Evolutionary conservation across 2,888 invertebrate genomes (phyloP), one percentile per base, ranked within the genome.

Genomic region (Trichacis sp.): DNA sequence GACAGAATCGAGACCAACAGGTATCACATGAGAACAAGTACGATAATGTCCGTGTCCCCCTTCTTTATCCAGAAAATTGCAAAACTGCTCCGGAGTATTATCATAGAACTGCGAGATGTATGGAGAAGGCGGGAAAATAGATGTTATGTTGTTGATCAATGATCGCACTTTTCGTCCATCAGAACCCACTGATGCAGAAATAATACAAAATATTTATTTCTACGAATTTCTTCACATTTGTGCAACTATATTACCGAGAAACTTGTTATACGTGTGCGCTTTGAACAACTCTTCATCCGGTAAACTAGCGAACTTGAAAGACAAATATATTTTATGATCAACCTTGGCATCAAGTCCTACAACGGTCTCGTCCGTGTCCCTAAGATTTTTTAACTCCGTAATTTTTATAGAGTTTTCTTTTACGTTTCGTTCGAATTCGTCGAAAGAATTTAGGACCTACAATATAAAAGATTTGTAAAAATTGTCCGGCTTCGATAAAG

Each of bases 71-170:
- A 14, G 29, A 0, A 51, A 30, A 73, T 93, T 93, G 81, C 93
- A 94, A 86, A 93, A 93, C 78, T 92, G 91, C 76, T 91, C 91
- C 1, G 92, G 91, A 77, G 91, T 90, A 62, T 93, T 90, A 70
- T 93, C 93, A 66, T 92, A 89, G 75, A 90, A 92, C 79, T 95
- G 94, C 59, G 93, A 92, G 40, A 94, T 86, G 30, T 93, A 86
- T 5, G 95, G 94, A 1, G 93, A 89, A 4, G 92, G 91, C 14
- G 95, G 91, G 62, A 92, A 87, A 1, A 24, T 29, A 12, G 48
- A 49, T 2, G 52, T 45, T 43, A 54, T 49, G 20, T 50, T 29
- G 8, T 33, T 42, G 1, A 45, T 43, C 11, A 43, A 9, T 12
- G 43, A 17, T 9, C 43, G 43, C 19, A 43, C 43, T n/a, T 18